Evolutionary conservation across 2,113 vertebrate genomes (phyloP).

Genomic region (Ictalurus punctatus): DNA sequence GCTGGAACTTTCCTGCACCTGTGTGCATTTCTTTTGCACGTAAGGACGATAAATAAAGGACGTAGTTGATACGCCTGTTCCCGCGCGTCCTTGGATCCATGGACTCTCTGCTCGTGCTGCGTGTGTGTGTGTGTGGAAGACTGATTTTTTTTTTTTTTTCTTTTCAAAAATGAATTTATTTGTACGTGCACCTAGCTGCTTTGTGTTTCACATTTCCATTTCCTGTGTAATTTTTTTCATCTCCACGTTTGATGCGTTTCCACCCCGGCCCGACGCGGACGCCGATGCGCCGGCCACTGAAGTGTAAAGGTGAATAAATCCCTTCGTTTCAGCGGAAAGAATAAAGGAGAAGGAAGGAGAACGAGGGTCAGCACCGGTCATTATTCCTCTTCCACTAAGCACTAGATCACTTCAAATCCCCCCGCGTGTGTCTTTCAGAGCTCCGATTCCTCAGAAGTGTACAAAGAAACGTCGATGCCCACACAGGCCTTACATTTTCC

Average conservation of each 20-base stretch:
- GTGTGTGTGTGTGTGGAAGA: constrained; percentile 5
- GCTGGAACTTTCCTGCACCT: constrained; percentile 32
- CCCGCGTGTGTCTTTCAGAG: constrained; percentile 41
- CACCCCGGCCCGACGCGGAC: not conserved
- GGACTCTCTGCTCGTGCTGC: not conserved
- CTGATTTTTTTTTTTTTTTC: not conserved
- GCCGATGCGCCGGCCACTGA: constrained; percentile 11
- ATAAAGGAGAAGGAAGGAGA: not conserved
- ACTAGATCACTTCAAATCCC: constrained; percentile 52
- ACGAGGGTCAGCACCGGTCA: constrained; percentile 35
- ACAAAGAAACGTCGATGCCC: constrained; percentile 45
- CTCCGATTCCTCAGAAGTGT: constrained; percentile 39
- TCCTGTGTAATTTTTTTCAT: not conserved
- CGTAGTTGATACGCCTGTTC: not conserved
- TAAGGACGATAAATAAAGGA: constrained; percentile 14
- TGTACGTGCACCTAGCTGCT: not conserved
- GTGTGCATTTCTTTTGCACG: not conserved
- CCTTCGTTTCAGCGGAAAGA: constrained; percentile 23
- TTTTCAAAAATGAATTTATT: not conserved
- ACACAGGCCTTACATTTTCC: constrained; percentile 43
- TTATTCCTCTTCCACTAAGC: constrained; percentile 50
- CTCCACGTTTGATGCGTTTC: constrained; percentile 32
- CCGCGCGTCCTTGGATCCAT: not conserved
- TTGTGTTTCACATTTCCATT: not conserved
- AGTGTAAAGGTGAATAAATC: constrained; percentile 47